These are phyloP conservation scores for Lates japonicus DNA, from an alignment of 2,797 vertebrate species.

Conservation along the genomic window DNA sequence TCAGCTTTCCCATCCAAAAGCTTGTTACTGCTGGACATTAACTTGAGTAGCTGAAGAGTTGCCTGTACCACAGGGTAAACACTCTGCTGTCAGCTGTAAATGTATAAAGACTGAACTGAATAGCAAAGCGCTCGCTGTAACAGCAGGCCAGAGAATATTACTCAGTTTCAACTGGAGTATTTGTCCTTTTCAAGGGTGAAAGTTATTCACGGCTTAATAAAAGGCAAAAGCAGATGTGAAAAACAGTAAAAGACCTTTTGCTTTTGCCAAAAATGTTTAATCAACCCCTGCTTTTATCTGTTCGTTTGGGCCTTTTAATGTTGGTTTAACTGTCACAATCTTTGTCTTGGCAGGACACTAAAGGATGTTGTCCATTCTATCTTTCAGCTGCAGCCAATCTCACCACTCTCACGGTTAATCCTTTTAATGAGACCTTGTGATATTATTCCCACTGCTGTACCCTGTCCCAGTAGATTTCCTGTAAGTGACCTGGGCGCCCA, in stretches of 20 bases:
- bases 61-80: not conserved
- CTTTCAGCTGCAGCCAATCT: slow-evolving; percentile 25
- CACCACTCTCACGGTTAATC: slow-evolving; percentile 24
- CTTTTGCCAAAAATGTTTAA: slow-evolving; percentile 49
- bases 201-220: slow-evolving; percentile 52
- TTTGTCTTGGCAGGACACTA: slow-evolving; percentile 49
- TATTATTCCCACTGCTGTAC: slow-evolving; percentile 34
- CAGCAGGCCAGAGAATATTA: not conserved
- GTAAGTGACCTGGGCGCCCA: slow-evolving; percentile 39
- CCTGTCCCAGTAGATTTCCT: slow-evolving; percentile 47
- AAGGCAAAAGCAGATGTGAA: slow-evolving; percentile 60
- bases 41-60: not conserved
- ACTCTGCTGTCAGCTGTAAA: not conserved
- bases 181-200: slow-evolving; percentile 33
- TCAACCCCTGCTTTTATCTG: slow-evolving; percentile 32
- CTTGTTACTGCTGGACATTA: not conserved
- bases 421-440: slow-evolving; percentile 41
- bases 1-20: not conserved
- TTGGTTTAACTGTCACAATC: slow-evolving; percentile 44
- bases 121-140: not conserved
- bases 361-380: slow-evolving; percentile 40
- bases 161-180: slow-evolving; percentile 33
- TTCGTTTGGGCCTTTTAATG: slow-evolving; percentile 41
- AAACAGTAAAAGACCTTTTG: slow-evolving; percentile 29
- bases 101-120: not conserved